These are phyloP conservation scores for Megaleporinus macrocephalus DNA, from an alignment of 2,113 vertebrate species.

Conservation along the genomic window DNA sequence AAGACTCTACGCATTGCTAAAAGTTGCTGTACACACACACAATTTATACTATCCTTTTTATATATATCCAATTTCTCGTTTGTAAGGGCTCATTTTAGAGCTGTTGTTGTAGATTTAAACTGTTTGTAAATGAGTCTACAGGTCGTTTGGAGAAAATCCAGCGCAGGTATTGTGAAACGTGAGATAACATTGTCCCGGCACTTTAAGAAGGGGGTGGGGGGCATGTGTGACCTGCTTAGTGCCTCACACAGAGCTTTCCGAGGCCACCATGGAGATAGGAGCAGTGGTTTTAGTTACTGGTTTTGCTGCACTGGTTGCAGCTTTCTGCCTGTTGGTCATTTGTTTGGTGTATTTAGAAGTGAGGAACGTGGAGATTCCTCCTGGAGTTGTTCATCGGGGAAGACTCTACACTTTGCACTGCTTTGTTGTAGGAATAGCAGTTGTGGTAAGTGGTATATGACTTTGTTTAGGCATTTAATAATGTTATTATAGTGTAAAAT, in stretches of 20 bases:
- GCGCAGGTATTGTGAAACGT: background rate
- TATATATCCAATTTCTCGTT: too few species aligned
- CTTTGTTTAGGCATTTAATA: background rate
- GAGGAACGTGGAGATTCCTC: conserved; percentile 81
- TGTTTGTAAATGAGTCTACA: too few species aligned
- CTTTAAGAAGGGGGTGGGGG: background rate
- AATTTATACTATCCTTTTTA: too few species aligned
- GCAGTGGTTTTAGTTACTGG: conserved; percentile 72
- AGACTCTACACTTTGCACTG: conserved; percentile 77
- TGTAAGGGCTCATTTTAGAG: too few species aligned
- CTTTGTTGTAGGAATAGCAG: conserved; percentile 68
- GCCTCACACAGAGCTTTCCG: conserved; percentile 36
- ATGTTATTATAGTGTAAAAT: background rate
- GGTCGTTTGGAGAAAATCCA: background rate
- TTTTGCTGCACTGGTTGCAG: conserved; percentile 72
- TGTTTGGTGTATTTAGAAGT: conserved; percentile 78
- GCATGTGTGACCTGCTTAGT: background rate
- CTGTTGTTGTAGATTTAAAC: too few species aligned
- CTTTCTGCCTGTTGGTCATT: conserved; percentile 76
- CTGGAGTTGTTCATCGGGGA: conserved; percentile 70
- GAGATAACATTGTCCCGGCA: conserved; percentile 1
- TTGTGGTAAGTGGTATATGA: conserved; percentile 77
- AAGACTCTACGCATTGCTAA: too few species aligned
- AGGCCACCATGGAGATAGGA: conserved; percentile 73
- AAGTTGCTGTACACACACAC: too few species aligned